A percentile compares a stretch with the other conserved stretches of the same genome.
These are phyloP conservation scores for Beaufortia kweichowensis DNA, from an alignment of 2,113 vertebrate species.

Conservation along the genomic window DNA sequence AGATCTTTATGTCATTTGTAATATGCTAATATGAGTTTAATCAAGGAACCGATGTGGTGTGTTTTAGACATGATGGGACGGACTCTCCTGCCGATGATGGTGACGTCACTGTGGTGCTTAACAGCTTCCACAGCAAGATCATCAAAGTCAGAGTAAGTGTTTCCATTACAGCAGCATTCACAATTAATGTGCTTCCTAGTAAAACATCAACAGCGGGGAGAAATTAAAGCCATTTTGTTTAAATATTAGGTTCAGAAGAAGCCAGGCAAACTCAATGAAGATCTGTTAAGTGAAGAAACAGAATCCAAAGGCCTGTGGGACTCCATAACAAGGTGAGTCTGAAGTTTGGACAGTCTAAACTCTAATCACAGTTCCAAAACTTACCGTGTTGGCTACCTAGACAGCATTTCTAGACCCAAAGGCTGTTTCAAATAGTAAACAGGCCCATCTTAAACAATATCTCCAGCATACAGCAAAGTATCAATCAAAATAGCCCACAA, in stretches of 20 bases:
- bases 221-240: background rate
- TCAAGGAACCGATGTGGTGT: background rate
- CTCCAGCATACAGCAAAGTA: too few species aligned
- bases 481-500: too few species aligned
- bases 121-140: slow-evolving; percentile 93
- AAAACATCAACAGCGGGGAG: background rate
- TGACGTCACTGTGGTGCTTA: slow-evolving; percentile 83
- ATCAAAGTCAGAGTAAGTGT: slow-evolving; percentile 89
- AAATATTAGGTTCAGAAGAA: slow-evolving; percentile 76
- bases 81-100: slow-evolving; percentile 79
- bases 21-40: background rate
- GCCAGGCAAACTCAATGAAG: slow-evolving; percentile 75
- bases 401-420: too few species aligned
- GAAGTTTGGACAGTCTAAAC: background rate
- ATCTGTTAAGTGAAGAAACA: slow-evolving; percentile 73
- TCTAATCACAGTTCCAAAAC: background rate
- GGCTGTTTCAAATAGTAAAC: too few species aligned
- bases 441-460: too few species aligned
- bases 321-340: slow-evolving; percentile 73
- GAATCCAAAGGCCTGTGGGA: slow-evolving; percentile 78
- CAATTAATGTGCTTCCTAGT: background rate
- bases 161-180: background rate
- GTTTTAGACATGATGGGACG: slow-evolving; percentile 84
- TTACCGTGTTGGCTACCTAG: background rate
- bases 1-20: background rate